Evolutionary conservation across 2,113 vertebrate species (phyloP).

Genomic region (Verasper variegatus): DNA sequence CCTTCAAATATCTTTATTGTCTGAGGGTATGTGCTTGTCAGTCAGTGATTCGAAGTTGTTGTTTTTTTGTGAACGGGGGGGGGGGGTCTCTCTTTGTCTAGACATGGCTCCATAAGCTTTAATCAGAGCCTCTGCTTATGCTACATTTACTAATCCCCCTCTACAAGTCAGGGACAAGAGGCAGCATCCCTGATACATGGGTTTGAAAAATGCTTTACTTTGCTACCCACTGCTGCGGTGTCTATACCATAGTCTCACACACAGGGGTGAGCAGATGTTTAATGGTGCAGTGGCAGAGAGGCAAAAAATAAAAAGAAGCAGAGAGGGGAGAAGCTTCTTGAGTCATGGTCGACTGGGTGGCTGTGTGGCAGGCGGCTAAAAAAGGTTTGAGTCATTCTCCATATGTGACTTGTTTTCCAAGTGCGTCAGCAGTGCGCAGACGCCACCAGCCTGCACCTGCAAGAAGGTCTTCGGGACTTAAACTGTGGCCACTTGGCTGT

Average conservation of each 20-base stretch:
- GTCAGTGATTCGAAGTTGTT: constrained; percentile 55
- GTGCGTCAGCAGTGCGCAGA: constrained; percentile 71
- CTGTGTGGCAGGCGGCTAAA: constrained; percentile 64
- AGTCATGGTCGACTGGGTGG: constrained; percentile 50
- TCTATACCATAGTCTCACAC: constrained; percentile 16
- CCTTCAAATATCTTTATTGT: constrained; percentile 68
- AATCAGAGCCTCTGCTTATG: constrained; percentile 48
- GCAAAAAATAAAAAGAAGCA: constrained; percentile 24
- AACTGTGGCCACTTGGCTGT: constrained; percentile 51
- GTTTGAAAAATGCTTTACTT: neutral
- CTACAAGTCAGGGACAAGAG: constrained; percentile 46
- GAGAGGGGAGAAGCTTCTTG: constrained; percentile 45
- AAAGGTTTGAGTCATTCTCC: constrained; percentile 78
- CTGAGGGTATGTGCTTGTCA: constrained; percentile 55
- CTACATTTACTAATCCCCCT: constrained; percentile 59
- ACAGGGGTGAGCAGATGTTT: constrained; percentile 36
- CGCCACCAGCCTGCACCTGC: constrained; percentile 67
- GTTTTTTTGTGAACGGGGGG: neutral
- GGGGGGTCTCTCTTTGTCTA: constrained; percentile 20
- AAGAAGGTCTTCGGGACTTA: constrained; percentile 55
- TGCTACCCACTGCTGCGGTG: neutral
- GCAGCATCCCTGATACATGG: constrained; percentile 44
- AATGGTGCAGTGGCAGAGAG: constrained; percentile 54
- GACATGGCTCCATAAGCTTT: constrained; percentile 58
- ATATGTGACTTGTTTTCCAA: constrained; percentile 77